Conservation (phyloP, 2,797 vertebrate species). For the Tympanoctomys barrerae region DNA sequence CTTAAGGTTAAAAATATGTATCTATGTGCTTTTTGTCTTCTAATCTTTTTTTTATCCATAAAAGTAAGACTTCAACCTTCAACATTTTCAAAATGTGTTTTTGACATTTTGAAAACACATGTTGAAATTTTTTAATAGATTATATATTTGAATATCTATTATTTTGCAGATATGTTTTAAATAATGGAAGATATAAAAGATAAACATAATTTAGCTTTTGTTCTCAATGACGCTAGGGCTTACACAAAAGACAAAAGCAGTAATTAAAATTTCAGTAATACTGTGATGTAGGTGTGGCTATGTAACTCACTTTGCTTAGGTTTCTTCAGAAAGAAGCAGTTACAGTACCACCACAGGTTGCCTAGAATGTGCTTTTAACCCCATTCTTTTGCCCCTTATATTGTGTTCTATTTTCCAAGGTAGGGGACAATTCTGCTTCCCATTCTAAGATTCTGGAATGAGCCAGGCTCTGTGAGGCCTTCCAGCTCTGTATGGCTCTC, state of each 20-base stretch:
- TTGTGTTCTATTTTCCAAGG: neutral
- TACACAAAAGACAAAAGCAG: neutral
- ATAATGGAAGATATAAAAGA: neutral
- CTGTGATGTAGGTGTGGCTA: neutral
- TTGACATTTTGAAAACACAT: neutral
- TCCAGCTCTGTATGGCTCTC: neutral
- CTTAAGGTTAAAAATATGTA: neutral
- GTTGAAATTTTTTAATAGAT: neutral
- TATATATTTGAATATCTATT: neutral
- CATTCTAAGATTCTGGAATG: neutral
- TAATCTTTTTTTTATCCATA: neutral
- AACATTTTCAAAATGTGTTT: no score
- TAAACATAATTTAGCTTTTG: neutral
- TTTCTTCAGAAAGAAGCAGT: neutral
- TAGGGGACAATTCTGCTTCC: neutral
- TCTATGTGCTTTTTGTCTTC: neutral
- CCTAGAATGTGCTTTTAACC: neutral
- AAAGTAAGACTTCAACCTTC: neutral
- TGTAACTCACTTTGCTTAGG: neutral
- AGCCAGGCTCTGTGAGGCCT: neutral
- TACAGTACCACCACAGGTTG: neutral
- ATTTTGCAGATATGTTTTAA: neutral
- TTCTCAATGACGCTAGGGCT: neutral
- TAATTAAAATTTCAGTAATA: neutral
- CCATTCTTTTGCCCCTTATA: no score